Evolutionary conservation across 2,888 invertebrate species (phyloP).

Genomic region (Cataglyphis albicans): DNA sequence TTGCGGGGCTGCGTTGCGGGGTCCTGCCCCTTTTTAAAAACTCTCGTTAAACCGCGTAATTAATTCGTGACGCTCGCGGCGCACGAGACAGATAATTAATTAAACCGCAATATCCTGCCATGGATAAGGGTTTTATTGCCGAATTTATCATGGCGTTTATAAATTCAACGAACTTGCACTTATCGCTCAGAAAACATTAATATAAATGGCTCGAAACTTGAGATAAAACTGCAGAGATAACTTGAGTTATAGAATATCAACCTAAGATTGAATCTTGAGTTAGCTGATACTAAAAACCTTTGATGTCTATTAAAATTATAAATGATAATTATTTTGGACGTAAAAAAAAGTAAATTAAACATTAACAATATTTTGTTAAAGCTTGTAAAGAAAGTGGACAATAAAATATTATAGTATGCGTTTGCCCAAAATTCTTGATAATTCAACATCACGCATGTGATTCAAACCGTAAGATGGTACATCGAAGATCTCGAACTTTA

Average conservation of each 20-base stretch:
- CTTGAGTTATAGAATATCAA: conserved; percentile 22
- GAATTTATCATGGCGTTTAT: conserved; percentile 60
- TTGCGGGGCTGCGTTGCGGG: conserved; percentile 54
- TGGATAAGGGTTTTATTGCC: conserved; percentile 65
- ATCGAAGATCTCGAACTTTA: conserved; percentile 52
- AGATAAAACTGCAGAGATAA: conserved; percentile 31
- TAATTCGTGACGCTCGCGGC: conserved; percentile 62
- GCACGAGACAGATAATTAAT: conserved; percentile 68
- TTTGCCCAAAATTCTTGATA: conserved; percentile 2
- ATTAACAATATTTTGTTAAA: background rate
- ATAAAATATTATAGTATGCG: background rate
- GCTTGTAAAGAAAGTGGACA: background rate
- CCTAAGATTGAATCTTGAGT: conserved; percentile 47
- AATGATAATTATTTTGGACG: background rate
- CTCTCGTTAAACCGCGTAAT: conserved; percentile 71
- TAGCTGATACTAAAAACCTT: conserved; percentile 10
- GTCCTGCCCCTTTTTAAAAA: conserved; percentile 62
- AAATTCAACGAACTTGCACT: conserved; percentile 57
- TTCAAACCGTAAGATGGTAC: conserved; percentile 46
- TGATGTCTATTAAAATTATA: conserved; percentile 11
- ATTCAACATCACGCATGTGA: conserved; percentile 3
- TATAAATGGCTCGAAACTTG: conserved; percentile 47
- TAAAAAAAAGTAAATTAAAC: background rate
- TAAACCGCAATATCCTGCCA: conserved; percentile 60
- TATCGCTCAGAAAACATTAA: conserved; percentile 62